Conservation (phyloP, 2,888 invertebrate genomes). For the Lutraria lutraria region DNA sequence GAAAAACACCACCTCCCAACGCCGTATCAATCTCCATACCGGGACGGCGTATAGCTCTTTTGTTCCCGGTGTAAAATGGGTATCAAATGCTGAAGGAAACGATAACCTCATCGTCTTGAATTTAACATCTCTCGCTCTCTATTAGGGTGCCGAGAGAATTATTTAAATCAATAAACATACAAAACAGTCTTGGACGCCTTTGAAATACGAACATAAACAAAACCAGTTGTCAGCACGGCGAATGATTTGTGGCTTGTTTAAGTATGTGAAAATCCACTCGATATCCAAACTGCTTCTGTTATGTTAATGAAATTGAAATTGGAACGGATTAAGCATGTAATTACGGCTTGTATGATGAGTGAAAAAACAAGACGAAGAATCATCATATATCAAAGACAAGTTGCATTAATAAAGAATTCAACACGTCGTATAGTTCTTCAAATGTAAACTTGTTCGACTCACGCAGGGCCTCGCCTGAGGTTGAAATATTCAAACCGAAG, state of each 20-base stretch:
- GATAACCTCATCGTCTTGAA: conserved; percentile 67
- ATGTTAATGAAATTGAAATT: conserved; percentile 66
- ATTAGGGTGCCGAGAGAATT: conserved; percentile 66
- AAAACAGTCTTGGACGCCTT: conserved; percentile 67
- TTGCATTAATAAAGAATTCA: conserved; percentile 37
- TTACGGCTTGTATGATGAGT: conserved; percentile 61
- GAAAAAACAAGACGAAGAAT: conserved; percentile 58
- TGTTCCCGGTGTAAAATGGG: conserved; percentile 67
- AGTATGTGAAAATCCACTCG: conserved; percentile 67
- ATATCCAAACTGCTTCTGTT: conserved; percentile 64
- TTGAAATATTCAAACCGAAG: neutral
- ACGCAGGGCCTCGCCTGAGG: neutral
- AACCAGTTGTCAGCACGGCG: conserved; percentile 59
- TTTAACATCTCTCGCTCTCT: conserved; percentile 64
- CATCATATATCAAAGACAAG: conserved; percentile 58
- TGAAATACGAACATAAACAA: conserved; percentile 72
- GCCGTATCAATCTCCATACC: conserved; percentile 61
- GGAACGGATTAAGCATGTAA: conserved; percentile 67
- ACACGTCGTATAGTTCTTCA: neutral
- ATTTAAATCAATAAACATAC: conserved; percentile 72
- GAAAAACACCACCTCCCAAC: conserved; percentile 63
- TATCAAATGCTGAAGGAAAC: conserved; percentile 71
- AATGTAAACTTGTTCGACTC: conserved; percentile 1
- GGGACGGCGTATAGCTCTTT: conserved; percentile 55
- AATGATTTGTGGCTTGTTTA: conserved; percentile 67